These are phyloP conservation scores for Polypterus senegalus DNA, from an alignment of 2,113 vertebrate genomes.

Conservation along the genomic window DNA sequence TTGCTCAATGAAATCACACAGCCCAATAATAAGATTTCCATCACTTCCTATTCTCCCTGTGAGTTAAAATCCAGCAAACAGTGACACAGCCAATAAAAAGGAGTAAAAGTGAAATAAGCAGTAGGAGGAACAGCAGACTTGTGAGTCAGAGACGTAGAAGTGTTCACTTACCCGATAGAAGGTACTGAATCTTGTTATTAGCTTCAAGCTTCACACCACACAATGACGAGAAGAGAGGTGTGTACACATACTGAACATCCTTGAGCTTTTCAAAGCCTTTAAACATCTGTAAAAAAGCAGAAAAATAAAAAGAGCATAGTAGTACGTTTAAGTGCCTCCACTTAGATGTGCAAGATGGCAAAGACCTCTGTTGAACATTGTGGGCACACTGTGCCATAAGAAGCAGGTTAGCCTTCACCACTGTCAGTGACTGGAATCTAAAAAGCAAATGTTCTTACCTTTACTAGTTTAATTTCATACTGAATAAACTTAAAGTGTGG, in stretches of 20 bases:
- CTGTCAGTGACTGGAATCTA: too few species aligned
- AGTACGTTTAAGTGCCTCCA: too few species aligned
- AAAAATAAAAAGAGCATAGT: conserved; percentile 1
- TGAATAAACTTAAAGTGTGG: conserved; percentile 74
- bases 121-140: too few species aligned
- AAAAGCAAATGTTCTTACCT: conserved; percentile 52
- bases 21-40: conserved; percentile 67
- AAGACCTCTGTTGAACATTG: too few species aligned
- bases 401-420: too few species aligned
- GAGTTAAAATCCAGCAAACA: conserved; percentile 12
- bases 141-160: too few species aligned
- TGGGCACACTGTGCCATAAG: too few species aligned
- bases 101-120: too few species aligned
- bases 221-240: conserved; percentile 67
- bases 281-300: conserved; percentile 67
- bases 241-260: conserved; percentile 78
- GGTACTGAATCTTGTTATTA: conserved; percentile 76
- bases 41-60: conserved; percentile 67
- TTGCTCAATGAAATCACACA: conserved; percentile 74
- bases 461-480: conserved; percentile 90
- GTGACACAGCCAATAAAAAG: background rate
- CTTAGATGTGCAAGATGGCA: too few species aligned
- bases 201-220: conserved; percentile 78
- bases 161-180: conserved; percentile 71
- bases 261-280: conserved; percentile 83